Conservation (phyloP, 2,888 invertebrate species). For the Apamea crenata region DNA sequence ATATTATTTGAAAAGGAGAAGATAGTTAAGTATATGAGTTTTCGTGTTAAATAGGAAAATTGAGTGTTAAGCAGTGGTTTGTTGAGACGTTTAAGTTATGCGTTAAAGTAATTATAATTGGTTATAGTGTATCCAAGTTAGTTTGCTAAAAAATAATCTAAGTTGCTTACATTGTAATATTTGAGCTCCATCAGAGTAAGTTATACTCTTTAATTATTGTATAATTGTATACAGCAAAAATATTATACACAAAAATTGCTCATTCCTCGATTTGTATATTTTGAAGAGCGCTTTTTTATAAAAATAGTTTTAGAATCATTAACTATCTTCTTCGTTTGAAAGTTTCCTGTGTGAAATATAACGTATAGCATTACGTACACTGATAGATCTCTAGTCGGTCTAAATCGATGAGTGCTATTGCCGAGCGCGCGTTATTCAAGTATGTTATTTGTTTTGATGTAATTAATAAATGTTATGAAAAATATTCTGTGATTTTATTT, state of each 20-base stretch:
- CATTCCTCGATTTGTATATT: slow-evolving; percentile 61
- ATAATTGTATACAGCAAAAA: slow-evolving; percentile 18
- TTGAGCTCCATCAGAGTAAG: slow-evolving; percentile 25
- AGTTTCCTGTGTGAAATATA: slow-evolving; percentile 58
- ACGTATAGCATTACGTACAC: slow-evolving; percentile 68
- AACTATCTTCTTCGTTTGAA: slow-evolving; percentile 64
- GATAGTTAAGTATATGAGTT: slow-evolving; percentile 51
- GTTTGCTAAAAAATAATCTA: slow-evolving; percentile 28
- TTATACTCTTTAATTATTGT: slow-evolving; percentile 13
- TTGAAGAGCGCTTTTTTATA: slow-evolving; percentile 53
- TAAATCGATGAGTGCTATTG: slow-evolving; percentile 85
- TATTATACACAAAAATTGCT: slow-evolving; percentile 41
- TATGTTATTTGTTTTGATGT: slow-evolving; percentile 90
- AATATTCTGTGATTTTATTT: slow-evolving; percentile 67
- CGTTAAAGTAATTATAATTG: slow-evolving; percentile 47
- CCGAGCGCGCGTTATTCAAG: slow-evolving; percentile 82
- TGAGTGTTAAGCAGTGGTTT: slow-evolving; percentile 9
- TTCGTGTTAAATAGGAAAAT: slow-evolving; percentile 32
- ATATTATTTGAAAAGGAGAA: slow-evolving; percentile 53
- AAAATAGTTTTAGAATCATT: slow-evolving; percentile 26
- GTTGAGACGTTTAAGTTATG: slow-evolving; percentile 36
- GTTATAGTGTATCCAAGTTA: slow-evolving; percentile 31
- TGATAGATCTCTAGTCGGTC: slow-evolving; percentile 87
- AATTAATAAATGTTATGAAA: slow-evolving; percentile 90
- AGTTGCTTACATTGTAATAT: slow-evolving; percentile 33